These are phyloP conservation scores for Chironomus riparius DNA, from an alignment of 2,888 invertebrate genomes.

Conservation along the genomic window DNA sequence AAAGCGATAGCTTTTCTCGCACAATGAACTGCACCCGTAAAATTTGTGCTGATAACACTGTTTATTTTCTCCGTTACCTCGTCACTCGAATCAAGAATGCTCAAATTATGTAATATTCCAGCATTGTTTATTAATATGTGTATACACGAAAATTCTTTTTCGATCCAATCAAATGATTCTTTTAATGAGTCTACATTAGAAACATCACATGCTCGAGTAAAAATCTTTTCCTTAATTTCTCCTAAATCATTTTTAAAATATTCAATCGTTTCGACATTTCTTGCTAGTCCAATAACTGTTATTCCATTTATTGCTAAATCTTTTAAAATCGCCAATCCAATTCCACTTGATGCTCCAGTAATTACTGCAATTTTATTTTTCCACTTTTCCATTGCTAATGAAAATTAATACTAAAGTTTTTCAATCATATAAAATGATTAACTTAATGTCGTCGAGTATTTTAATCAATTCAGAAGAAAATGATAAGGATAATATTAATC, in stretches of 20 bases:
- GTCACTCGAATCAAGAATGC: neutral
- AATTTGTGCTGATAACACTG: slow-evolving; percentile 43
- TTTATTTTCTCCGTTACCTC: slow-evolving; percentile 31
- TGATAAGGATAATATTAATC: too few relatives aligned
- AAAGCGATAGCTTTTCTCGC: slow-evolving; percentile 44
- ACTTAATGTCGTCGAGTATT: too few relatives aligned
- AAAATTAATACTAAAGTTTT: too few relatives aligned
- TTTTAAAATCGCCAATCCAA: neutral
- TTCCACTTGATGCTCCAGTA: neutral
- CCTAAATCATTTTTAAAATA: neutral
- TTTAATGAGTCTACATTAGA: slow-evolving; percentile 46
- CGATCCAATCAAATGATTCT: slow-evolving; percentile 45
- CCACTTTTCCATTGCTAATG: neutral
- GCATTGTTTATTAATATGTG: slow-evolving; percentile 52
- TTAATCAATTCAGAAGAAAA: too few relatives aligned
- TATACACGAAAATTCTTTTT: slow-evolving; percentile 44
- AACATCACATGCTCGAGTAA: slow-evolving; percentile 44
- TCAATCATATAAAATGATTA: too few relatives aligned
- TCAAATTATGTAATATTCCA: slow-evolving; percentile 36
- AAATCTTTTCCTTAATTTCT: slow-evolving; percentile 30
- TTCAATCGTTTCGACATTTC: neutral
- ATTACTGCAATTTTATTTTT: neutral
- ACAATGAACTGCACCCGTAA: slow-evolving; percentile 43
- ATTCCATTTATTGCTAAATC: neutral
- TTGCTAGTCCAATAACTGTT: neutral